Base-by-base conservation (phyloP, 2,888 invertebrate species). In the Anticlea derivata region DNA sequence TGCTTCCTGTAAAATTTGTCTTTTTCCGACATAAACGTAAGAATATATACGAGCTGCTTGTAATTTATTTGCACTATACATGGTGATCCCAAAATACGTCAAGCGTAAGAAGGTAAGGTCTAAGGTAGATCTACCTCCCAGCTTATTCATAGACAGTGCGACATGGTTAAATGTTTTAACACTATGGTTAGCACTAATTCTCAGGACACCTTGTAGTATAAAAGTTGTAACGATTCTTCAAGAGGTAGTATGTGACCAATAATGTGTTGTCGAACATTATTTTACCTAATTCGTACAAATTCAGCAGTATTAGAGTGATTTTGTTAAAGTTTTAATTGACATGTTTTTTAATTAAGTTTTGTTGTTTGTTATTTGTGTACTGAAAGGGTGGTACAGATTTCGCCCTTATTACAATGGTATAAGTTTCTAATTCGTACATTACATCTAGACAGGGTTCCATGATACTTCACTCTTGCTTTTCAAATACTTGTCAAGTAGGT, bases 261-360 rank as follows among this genome's bases (percentile, higher is more conserved):
- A 22, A 75, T 64, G 75, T 76, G 80, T 75, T 72, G 76, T 81
- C 78, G 74, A 30, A 55, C 52, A 56, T 73, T 78, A 78, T 75
- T 79, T 85, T 85, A 86, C 85, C 83, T 85, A 83, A 86, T 87
- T 86, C 84, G 90, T 90, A 89, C 90, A 90, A 89, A 90, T 86
- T 82, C 82, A 74, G 86, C 89, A 90, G 90, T 90, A 90, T 90
- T 90, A 90, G 83, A 86, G 88, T 89, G 89, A 89, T 90, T 90
- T 88, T 88, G 88, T 90, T 89, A 90, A 90, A 84, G 88, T 87
- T 89, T 82, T 87, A 82, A 86, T 82, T 81, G 83, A 84, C 69
- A 79, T 67, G 80, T 80, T 78, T 83, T n/a, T 86, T 86, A 83
- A 86, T 86, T 90, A 88, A 88, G 86, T 89, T 83, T 85, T 86